A percentile compares a stretch with the other conserved stretches of the same genome.
Conservation (phyloP, 2,113 vertebrate species). For the Sinocyclocheilus anshuiensis region DNA sequence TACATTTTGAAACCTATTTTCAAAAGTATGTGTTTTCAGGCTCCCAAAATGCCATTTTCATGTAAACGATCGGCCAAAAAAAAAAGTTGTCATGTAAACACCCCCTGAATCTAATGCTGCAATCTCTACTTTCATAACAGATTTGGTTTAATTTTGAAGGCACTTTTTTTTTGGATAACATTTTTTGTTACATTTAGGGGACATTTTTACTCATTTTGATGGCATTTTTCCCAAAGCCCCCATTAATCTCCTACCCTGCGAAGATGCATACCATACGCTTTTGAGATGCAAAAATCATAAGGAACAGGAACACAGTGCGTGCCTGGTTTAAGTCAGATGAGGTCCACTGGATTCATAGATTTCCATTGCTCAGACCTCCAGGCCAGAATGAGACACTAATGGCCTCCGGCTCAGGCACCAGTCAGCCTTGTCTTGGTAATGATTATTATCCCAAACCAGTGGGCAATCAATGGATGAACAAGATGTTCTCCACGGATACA, state of each 20-base stretch:
- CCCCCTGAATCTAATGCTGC: too few relatives aligned
- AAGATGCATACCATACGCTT: neutral
- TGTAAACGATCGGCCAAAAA: too few relatives aligned
- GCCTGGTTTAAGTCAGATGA: constrained; percentile 60
- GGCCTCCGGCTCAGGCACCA: constrained; percentile 37
- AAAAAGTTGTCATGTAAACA: too few relatives aligned
- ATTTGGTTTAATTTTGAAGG: too few relatives aligned
- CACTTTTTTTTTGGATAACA: too few relatives aligned
- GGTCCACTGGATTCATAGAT: constrained; percentile 54
- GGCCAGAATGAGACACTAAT: constrained; percentile 45
- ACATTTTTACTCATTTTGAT: neutral
- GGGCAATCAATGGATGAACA: constrained; percentile 46
- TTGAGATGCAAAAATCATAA: neutral
- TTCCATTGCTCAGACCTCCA: constrained; percentile 53
- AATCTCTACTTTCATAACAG: too few relatives aligned
- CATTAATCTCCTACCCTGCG: neutral
- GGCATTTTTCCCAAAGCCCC: neutral
- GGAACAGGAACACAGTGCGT: neutral
- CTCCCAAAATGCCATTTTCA: too few relatives aligned
- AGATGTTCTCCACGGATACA: constrained; percentile 13
- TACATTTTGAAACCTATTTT: neutral
- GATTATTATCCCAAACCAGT: constrained; percentile 39
- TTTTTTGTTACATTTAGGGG: neutral
- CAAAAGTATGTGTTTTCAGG: neutral
- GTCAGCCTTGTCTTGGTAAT: constrained; percentile 41